Evolutionary conservation across 2,113 vertebrate species (phyloP).

Genomic region (Fregata magnificens): DNA sequence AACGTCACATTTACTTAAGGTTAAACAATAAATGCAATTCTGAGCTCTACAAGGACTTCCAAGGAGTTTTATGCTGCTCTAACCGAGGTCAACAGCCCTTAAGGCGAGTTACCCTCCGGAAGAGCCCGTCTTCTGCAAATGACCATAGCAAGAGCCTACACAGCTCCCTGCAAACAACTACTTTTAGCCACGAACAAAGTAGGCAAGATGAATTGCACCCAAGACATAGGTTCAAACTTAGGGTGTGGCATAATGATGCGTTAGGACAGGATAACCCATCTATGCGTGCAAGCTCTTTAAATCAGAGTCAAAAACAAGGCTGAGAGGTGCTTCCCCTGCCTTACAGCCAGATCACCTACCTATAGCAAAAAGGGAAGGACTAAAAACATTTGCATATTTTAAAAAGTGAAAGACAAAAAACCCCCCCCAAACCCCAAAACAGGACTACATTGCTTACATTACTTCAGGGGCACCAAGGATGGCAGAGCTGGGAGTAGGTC

Average conservation of each 20-base stretch:
- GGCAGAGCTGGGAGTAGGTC: not conserved
- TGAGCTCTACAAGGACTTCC: not conserved
- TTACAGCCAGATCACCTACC: not conserved
- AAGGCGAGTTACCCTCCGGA: not conserved
- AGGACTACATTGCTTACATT: not conserved
- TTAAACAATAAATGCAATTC: conserved; percentile 11
- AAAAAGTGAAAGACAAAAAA: not conserved
- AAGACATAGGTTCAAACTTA: not conserved
- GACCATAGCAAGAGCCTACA: not conserved
- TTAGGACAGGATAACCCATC: not conserved
- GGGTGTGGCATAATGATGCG: not conserved
- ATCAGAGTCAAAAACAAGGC: not conserved
- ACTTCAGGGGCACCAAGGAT: not conserved
- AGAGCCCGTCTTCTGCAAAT: not conserved
- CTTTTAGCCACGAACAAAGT: not conserved
- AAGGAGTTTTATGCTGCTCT: not conserved
- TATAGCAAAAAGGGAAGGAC: accelerated
- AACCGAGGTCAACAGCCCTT: not conserved
- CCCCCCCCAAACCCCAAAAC: not conserved
- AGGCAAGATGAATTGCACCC: not conserved
- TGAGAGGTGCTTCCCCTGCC: not conserved
- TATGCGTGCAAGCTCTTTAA: not conserved
- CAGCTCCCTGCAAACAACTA: not conserved
- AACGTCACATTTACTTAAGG: not conserved
- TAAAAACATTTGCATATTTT: not conserved